A percentile compares a stretch with the other conserved stretches of the same genome.
phyloP scores from a whole-genome alignment of 2,888 invertebrate species.

The Conomelus anceps region DNA sequence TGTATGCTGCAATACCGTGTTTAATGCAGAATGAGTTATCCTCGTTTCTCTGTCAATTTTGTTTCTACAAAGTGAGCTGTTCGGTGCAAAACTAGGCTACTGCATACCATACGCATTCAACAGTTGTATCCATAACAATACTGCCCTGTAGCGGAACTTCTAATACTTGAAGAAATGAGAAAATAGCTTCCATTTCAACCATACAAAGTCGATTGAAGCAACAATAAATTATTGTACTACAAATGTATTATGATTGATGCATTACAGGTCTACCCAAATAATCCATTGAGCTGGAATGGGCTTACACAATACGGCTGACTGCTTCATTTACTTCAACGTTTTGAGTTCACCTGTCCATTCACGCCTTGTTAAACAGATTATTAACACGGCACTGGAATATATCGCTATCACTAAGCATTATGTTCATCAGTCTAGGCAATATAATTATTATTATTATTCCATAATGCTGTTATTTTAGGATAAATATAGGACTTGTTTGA shows the following conservation, averaged over 20 bases:
- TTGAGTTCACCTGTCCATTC: not conserved
- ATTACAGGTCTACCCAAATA: not conserved
- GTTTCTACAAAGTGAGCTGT: no score
- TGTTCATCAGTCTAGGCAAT: not conserved
- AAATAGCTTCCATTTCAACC: not conserved
- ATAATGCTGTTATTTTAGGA: not conserved
- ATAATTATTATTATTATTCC: not conserved
- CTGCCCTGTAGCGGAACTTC: not conserved
- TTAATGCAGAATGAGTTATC: no score
- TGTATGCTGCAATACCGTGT: no score
- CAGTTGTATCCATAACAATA: no score
- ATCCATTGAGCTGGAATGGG: not conserved
- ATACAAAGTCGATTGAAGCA: not conserved
- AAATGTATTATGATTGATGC: not conserved
- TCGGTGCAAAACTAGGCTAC: no score
- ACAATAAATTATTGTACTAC: not conserved
- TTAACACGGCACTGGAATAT: not conserved
- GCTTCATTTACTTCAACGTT: not conserved
- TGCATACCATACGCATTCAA: no score
- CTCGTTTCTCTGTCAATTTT: no score
- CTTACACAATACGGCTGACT: not conserved
- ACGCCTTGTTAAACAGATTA: not conserved
- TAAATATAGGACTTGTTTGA: not conserved
- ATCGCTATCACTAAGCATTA: not conserved
- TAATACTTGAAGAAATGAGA: not conserved